Conservation (phyloP, 2,797 vertebrate genomes). For the Heteromormyrus szaboi region DNA sequence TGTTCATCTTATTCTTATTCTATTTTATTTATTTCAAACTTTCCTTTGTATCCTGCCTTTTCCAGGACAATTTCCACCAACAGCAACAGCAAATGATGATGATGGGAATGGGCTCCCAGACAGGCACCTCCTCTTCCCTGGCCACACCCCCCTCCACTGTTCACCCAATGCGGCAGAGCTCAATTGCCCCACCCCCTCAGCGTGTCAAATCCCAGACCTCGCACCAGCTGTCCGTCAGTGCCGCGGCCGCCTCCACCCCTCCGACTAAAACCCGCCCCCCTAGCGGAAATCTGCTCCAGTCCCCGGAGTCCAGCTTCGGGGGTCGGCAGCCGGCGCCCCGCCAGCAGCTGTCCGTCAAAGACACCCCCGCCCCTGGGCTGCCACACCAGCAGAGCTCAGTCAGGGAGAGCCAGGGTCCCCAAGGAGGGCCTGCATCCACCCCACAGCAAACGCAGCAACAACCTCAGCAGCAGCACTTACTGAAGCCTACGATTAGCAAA, state of each 20-base stretch:
- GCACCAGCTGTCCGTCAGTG: slow-evolving; percentile 78
- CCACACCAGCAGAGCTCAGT: slow-evolving; percentile 66
- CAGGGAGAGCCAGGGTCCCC: slow-evolving; percentile 60
- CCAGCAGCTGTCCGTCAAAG: slow-evolving; percentile 57
- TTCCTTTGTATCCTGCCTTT: not conserved
- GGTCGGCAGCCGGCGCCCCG: slow-evolving; percentile 50
- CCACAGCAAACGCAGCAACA: slow-evolving; percentile 49
- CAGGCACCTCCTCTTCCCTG: slow-evolving; percentile 65
- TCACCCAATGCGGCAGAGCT: slow-evolving; percentile 60
- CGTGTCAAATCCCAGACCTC: slow-evolving; percentile 70
- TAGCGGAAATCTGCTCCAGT: slow-evolving; percentile 84
- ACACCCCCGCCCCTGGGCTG: slow-evolving; percentile 69
- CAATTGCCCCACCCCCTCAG: slow-evolving; percentile 59
- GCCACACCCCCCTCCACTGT: slow-evolving; percentile 76
- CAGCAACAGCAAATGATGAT: slow-evolving; percentile 64
- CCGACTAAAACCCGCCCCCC: slow-evolving; percentile 72
- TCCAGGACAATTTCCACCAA: slow-evolving; percentile 69
- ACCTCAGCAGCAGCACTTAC: slow-evolving; percentile 63
- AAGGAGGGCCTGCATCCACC: slow-evolving; percentile 57
- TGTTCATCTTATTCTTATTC: not conserved
- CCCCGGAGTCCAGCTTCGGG: slow-evolving; percentile 72
- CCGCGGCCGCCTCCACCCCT: slow-evolving; percentile 63
- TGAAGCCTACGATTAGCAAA: slow-evolving; percentile 80
- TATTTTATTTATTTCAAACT: not conserved
- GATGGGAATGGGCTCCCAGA: slow-evolving; percentile 65